Percentiles rank a stretch among this genome's conserved stretches.
phyloP scores from a whole-genome alignment of 2,113 vertebrate species.

The Lycaon pictus region DNA sequence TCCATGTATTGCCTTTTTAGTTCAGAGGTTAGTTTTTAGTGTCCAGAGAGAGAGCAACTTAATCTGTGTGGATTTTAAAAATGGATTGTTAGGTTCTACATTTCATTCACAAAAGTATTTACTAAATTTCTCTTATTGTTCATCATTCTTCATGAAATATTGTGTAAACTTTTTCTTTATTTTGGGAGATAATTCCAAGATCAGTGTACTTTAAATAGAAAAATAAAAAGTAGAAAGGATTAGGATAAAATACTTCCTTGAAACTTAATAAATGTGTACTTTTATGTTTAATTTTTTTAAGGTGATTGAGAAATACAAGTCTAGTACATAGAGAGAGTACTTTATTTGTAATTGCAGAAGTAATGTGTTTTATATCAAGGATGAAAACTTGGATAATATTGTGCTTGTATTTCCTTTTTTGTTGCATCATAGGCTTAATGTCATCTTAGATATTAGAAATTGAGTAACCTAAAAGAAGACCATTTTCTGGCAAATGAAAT shows the following conservation, averaged over 20 bases:
- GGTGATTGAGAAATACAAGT: not conserved
- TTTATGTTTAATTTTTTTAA: not conserved
- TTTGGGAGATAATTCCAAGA: not conserved
- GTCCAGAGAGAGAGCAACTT: slow-evolving; percentile 63
- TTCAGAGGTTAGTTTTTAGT: slow-evolving; percentile 62
- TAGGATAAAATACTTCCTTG: not conserved
- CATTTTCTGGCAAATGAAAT: slow-evolving; percentile 38
- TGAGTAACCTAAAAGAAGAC: not conserved
- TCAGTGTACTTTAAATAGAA: not conserved
- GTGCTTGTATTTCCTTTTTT: not conserved
- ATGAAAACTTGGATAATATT: slow-evolving; percentile 8
- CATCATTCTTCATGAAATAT: not conserved
- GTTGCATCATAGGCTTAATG: not conserved
- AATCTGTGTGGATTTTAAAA: slow-evolving; percentile 5
- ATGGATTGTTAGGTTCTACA: not conserved
- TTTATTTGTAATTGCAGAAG: not conserved
- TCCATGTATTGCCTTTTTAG: slow-evolving; percentile 71
- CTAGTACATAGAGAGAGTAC: not conserved
- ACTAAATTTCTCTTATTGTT: not conserved
- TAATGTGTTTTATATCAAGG: not conserved
- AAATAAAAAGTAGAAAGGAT: not conserved
- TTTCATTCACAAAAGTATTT: not conserved
- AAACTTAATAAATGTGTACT: not conserved
- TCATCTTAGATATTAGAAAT: not conserved
- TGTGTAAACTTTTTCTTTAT: not conserved